A percentile compares a stretch with the other conserved stretches of the same genome.
These are phyloP conservation scores for Trachelus iudaicus DNA, from an alignment of 2,888 invertebrate species.

Conservation along the genomic window DNA sequence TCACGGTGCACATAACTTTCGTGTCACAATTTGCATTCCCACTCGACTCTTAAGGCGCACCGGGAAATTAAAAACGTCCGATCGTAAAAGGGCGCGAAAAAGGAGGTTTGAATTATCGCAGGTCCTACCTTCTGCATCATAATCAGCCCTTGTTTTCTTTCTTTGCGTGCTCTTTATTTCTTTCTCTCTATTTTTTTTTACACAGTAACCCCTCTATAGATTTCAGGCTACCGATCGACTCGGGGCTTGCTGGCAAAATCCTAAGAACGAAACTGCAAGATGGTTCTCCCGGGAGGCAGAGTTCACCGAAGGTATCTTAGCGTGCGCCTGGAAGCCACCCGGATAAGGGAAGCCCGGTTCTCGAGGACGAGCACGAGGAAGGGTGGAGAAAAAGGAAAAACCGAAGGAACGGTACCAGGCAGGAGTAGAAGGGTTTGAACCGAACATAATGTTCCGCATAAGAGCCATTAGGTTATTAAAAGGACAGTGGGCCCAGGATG, in stretches of 20 bases:
- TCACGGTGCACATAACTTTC: slow-evolving; percentile 52
- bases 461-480: slow-evolving; percentile 66
- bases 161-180: slow-evolving; percentile 1
- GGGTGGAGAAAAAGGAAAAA: slow-evolving; percentile 3
- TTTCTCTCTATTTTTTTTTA: slow-evolving; percentile 17
- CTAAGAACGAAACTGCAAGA: not conserved
- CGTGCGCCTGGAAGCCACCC: not conserved
- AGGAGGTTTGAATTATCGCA: slow-evolving; percentile 55
- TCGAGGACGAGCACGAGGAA: not conserved
- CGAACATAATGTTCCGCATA: slow-evolving; percentile 50
- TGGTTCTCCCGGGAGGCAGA: not conserved
- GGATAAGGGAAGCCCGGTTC: slow-evolving; percentile 28
- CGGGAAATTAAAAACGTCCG: slow-evolving; percentile 65
- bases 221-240: not conserved
- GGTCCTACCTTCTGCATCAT: slow-evolving; percentile 55
- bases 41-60: slow-evolving; percentile 28
- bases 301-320: not conserved
- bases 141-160: slow-evolving; percentile 40
- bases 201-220: not conserved
- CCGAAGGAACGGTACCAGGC: slow-evolving; percentile 1
- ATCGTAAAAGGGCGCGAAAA: slow-evolving; percentile 57
- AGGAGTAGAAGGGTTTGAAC: slow-evolving; percentile 1
- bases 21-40: slow-evolving; percentile 61
- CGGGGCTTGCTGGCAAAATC: not conserved
- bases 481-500: slow-evolving; percentile 49